Percentiles rank a stretch among this genome's conserved stretches.
phyloP scores from a whole-genome alignment of 2,888 invertebrate genomes.

The Exephanes ischioxanthus region DNA sequence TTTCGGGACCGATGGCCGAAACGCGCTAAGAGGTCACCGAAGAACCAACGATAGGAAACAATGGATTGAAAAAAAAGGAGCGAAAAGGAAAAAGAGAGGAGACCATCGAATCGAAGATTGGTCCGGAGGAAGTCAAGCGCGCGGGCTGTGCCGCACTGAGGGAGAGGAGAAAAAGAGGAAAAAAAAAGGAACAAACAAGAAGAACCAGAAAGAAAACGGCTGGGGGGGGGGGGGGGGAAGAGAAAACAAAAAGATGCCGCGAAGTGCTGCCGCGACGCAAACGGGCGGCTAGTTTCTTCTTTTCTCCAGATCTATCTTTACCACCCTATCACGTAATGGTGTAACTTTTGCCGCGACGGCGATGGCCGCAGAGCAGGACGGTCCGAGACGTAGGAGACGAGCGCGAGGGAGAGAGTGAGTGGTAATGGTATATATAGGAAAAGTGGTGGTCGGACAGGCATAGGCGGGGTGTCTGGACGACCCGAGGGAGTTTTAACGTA shows the following conservation, averaged over 20 bases:
- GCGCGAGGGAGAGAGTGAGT: not conserved
- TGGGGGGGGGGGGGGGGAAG: constrained; percentile 67
- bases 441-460: constrained; percentile 29
- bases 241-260: constrained; percentile 15
- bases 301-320: constrained; percentile 71
- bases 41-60: constrained; percentile 43
- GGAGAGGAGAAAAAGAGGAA: constrained; percentile 39
- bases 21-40: constrained; percentile 38
- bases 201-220: constrained; percentile 37
- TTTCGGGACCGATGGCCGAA: not conserved
- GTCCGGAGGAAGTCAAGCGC: constrained; percentile 44
- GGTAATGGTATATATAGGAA: not conserved
- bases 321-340: constrained; percentile 81
- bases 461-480: constrained; percentile 67
- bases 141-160: constrained; percentile 8
- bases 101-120: constrained; percentile 52
- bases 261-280: constrained; percentile 13
- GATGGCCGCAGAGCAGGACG: constrained; percentile 64
- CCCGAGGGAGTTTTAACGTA: constrained; percentile 82
- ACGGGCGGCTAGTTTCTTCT: constrained; percentile 59
- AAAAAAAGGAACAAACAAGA: not conserved
- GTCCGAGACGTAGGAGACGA: constrained; percentile 1
- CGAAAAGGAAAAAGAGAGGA: constrained; percentile 8
- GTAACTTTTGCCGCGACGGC: constrained; percentile 80
- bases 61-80: constrained; percentile 17